These are phyloP conservation scores for Troglohyphantes excavatus DNA, from an alignment of 2,888 invertebrate genomes.

Conservation along the genomic window DNA sequence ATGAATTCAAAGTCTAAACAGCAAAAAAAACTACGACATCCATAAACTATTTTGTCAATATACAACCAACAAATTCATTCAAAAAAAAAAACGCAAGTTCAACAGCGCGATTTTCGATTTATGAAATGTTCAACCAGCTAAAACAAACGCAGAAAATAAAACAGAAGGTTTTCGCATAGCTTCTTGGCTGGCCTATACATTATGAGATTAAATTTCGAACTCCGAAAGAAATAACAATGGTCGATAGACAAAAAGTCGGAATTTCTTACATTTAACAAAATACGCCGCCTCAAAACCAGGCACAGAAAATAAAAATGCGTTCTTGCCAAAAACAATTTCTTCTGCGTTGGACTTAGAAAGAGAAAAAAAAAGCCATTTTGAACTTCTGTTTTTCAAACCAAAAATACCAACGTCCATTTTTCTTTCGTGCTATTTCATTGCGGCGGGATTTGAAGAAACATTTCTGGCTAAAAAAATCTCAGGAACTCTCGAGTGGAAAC, in stretches of 20 bases:
- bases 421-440: slow-evolving; percentile 18
- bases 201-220: slow-evolving; percentile 63
- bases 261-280: slow-evolving; percentile 50
- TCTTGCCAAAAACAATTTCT: slow-evolving; percentile 56
- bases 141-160: not conserved
- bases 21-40: not conserved
- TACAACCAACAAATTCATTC: not conserved
- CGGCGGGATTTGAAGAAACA: slow-evolving; percentile 30
- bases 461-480: slow-evolving; percentile 10
- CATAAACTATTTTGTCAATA: not conserved
- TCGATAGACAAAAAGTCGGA: slow-evolving; percentile 41
- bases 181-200: slow-evolving; percentile 37
- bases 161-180: slow-evolving; percentile 11
- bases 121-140: not conserved
- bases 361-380: slow-evolving; percentile 31
- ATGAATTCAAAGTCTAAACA: too few relatives aligned
- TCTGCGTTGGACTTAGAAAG: not conserved
- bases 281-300: slow-evolving; percentile 8
- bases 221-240: slow-evolving; percentile 1
- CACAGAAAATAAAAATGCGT: not conserved
- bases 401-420: slow-evolving; percentile 48
- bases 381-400: slow-evolving; percentile 14
- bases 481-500: slow-evolving; percentile 11
- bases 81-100: not conserved
- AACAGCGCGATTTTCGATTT: not conserved